Conservation (phyloP, 2,113 vertebrate genomes). For the Anhinga anhinga region DNA sequence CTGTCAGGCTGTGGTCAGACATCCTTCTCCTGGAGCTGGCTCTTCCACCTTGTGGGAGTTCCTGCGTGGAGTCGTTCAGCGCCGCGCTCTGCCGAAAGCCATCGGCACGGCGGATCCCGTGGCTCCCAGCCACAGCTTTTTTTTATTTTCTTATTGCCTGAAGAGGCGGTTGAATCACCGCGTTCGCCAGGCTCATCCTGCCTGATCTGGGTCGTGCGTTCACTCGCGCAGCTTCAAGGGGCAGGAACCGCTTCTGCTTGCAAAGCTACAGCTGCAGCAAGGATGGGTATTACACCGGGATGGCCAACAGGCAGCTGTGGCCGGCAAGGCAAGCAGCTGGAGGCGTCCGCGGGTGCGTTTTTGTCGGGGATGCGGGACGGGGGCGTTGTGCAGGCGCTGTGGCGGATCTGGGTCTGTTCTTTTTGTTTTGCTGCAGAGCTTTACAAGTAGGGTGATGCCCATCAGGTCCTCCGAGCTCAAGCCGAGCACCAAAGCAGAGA, state of each 20-base stretch:
- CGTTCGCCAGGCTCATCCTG: accelerated
- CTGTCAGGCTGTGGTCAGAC: neutral
- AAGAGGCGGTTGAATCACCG: neutral
- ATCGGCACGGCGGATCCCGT: accelerated
- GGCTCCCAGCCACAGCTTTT: neutral
- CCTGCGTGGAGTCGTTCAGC: neutral
- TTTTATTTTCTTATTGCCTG: no score
- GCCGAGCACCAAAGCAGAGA: neutral
- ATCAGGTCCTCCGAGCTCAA: neutral
- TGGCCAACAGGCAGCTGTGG: neutral
- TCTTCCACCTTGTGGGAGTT: neutral
- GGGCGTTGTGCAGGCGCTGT: neutral
- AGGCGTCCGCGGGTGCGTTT: accelerated
- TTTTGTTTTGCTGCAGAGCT: neutral
- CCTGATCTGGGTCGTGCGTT: neutral
- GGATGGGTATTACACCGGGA: no score
- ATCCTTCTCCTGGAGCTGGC: neutral
- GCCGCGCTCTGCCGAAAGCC: neutral
- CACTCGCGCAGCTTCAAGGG: neutral
- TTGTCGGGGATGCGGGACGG: no score
- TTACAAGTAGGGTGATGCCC: no score
- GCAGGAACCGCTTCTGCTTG: neutral
- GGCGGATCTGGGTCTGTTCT: neutral
- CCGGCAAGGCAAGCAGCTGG: neutral
- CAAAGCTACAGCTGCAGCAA: neutral